Conservation (phyloP, 2,888 invertebrate genomes). For the Callyntrura guangdongensis region DNA sequence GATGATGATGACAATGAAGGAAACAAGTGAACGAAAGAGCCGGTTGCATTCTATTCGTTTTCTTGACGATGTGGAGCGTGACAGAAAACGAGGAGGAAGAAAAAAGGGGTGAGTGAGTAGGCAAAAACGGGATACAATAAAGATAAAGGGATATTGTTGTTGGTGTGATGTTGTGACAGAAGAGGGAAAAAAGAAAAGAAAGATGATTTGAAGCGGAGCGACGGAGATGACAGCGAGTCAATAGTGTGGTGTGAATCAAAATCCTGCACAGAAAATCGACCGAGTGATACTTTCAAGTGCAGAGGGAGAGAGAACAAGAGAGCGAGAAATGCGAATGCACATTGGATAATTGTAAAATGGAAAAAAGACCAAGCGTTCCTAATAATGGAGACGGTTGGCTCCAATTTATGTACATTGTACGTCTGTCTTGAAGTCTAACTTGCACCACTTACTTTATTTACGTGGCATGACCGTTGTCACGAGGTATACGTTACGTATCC, state of each 20-base stretch:
- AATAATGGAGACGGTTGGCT: conserved; percentile 18
- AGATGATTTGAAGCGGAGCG: conserved; percentile 53
- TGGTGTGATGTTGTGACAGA: conserved; percentile 73
- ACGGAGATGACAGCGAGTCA: conserved; percentile 24
- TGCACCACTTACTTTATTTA: conserved; percentile 44
- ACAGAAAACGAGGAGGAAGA: conserved; percentile 74
- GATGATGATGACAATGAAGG: conserved; percentile 45
- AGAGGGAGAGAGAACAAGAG: background rate
- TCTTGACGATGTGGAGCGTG: conserved; percentile 74
- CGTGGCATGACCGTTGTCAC: background rate
- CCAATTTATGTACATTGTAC: conserved; percentile 36
- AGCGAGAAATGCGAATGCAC: conserved; percentile 39
- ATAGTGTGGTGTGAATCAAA: conserved; percentile 62
- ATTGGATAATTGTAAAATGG: conserved; percentile 65
- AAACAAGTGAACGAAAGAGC: conserved; percentile 52
- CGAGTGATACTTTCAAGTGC: conserved; percentile 41
- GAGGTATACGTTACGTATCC: background rate
- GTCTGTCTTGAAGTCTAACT: background rate
- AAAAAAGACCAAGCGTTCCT: conserved; percentile 27
- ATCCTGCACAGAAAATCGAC: conserved; percentile 55
- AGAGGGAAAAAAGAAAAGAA: conserved; percentile 31
- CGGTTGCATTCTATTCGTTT: conserved; percentile 67
- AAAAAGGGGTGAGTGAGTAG: conserved; percentile 65
- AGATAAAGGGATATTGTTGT: conserved; percentile 67
- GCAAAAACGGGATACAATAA: conserved; percentile 17